Base-by-base conservation (phyloP, 1,140 invertebrate species). In the Brachionus rotundiformis region DNA sequence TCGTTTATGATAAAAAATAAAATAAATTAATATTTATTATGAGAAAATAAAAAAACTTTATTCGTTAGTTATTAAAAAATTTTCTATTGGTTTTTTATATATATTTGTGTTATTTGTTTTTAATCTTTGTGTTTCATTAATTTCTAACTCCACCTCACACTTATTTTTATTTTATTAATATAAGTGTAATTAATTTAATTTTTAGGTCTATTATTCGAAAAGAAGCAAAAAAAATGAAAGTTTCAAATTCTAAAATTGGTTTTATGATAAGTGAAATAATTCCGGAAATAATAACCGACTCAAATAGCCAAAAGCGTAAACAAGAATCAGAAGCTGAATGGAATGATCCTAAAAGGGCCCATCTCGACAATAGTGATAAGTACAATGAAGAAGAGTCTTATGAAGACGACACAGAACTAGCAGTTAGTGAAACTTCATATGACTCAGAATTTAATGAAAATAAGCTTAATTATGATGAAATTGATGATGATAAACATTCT, bases 201-300 rank as follows among this genome's bases (percentile, higher is more conserved):
- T 68, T 36, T 31, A 68, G 16, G n/a, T 63, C 25, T 29, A 63
- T 13, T 63, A 29, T 71, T 23, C 7, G 13, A 71, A n/a, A 25
- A n/a, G 33, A 8, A 41, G 36, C 10, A 1, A 19, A 71, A 33
- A 63, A 54, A 33, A 79, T 79, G 76, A 79, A 79, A 27, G 76
- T 79, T 23, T 54, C 73, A 49, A 79, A 10, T 39, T 68, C 63
- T 16, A 79, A 63, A 39, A 63, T 54, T 10, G 76, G 76, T 7
- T 79, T 79, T 41, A 79, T 79, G 76, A 79, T 79, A 1, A 79
- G 76, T 31, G 27, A 79, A 79, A 79, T 79, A 36, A 79, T 79
- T 39, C 76, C 76, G 11, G 76, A 79, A 39, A 36, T 79, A 5
- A 10, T 63, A 59, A 79, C 0, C 33, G 47, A 79, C 6, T 79